A percentile compares a stretch with the other conserved stretches of the same genome.
Evolutionary conservation across 2,888 invertebrate species (phyloP).

Genomic region (Megaustenia siamemsis): DNA sequence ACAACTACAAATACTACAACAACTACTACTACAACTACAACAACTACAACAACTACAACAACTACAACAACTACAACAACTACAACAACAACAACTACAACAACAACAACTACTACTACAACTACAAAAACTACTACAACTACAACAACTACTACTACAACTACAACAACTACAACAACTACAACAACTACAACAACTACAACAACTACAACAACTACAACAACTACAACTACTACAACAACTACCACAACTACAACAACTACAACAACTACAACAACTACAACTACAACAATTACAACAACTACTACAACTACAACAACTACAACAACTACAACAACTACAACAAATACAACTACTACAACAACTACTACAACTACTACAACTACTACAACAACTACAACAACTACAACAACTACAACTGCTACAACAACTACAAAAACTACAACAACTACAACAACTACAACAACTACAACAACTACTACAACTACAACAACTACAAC

Average conservation of each 20-base stretch:
- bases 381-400: constrained; percentile 23
- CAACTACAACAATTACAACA: neutral
- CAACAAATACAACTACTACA: constrained; percentile 3
- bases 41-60: neutral
- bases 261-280: neutral
- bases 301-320: neutral
- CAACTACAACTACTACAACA: neutral
- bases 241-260: neutral
- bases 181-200: constrained; percentile 23
- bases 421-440: neutral
- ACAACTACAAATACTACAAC: neutral
- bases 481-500: neutral
- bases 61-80: neutral
- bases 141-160: constrained; percentile 29
- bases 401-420: neutral
- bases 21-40: neutral
- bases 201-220: constrained; percentile 23
- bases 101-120: constrained; percentile 4
- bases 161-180: constrained; percentile 25
- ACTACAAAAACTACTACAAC: constrained; percentile 22
- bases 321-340: neutral
- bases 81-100: neutral
- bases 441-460: neutral
- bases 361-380: constrained; percentile 14
- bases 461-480: neutral